Conservation (phyloP, 2,113 vertebrate genomes). For the Lynx canadensis region DNA sequence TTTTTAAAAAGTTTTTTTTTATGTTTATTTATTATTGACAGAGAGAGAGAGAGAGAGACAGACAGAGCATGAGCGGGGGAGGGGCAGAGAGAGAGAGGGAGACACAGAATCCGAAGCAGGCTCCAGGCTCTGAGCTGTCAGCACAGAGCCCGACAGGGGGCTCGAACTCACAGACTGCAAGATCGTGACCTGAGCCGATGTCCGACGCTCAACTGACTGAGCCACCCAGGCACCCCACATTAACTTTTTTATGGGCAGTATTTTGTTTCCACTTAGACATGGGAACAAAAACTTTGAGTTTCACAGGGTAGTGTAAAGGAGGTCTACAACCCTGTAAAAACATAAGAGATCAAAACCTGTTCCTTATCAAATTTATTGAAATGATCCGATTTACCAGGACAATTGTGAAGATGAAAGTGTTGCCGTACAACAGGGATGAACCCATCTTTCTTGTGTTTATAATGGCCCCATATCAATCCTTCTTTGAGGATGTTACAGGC, state of each 20-base stretch:
- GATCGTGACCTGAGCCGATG: too few relatives aligned
- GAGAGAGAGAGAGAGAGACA: too few relatives aligned
- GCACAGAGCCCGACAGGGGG: too few relatives aligned
- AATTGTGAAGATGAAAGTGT: not conserved
- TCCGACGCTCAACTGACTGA: too few relatives aligned
- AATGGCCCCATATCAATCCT: too few relatives aligned
- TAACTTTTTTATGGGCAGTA: not conserved
- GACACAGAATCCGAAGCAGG: too few relatives aligned
- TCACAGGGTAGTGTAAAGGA: not conserved
- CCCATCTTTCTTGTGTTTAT: not conserved
- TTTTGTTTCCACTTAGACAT: not conserved
- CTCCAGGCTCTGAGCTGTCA: too few relatives aligned
- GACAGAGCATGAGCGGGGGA: too few relatives aligned
- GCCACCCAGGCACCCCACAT: too few relatives aligned
- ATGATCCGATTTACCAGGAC: not conserved
- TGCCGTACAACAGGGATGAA: rapidly evolving
- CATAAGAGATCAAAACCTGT: not conserved
- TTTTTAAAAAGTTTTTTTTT: not conserved
- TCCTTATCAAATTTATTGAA: not conserved
- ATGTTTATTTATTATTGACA: too few relatives aligned
- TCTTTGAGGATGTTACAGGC: not conserved
- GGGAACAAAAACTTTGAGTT: not conserved
- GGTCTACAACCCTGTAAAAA: not conserved
- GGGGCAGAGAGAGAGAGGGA: too few relatives aligned
- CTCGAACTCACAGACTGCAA: too few relatives aligned